These are phyloP conservation scores for Cosmorhoe ocellata DNA, from an alignment of 2,888 invertebrate genomes.

Conservation along the genomic window DNA sequence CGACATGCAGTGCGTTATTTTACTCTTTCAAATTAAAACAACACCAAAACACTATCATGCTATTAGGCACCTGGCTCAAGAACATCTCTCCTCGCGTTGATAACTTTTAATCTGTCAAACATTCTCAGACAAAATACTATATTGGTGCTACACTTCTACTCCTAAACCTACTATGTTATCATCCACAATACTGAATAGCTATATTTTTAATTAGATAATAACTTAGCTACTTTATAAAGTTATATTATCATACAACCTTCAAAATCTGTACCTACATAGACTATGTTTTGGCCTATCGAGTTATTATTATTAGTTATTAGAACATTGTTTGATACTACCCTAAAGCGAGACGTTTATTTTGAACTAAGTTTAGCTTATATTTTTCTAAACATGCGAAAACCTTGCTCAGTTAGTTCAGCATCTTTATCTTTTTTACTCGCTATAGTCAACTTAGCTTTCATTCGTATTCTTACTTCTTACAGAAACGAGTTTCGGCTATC, in stretches of 20 bases:
- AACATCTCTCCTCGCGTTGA: neutral
- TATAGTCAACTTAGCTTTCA: too few species aligned
- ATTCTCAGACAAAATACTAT: too few species aligned
- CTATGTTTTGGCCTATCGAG: slow-evolving; percentile 13
- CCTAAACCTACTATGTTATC: neutral
- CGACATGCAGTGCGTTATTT: too few species aligned
- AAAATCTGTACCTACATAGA: slow-evolving; percentile 9
- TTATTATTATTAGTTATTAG: neutral
- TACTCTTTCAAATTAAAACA: too few species aligned
- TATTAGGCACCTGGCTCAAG: neutral
- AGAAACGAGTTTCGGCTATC: too few species aligned
- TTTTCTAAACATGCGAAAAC: too few species aligned
- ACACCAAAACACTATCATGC: too few species aligned
- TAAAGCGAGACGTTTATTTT: neutral
- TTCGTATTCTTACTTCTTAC: too few species aligned
- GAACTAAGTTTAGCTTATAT: neutral
- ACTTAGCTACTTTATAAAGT: slow-evolving; percentile 6
- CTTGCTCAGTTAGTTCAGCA: too few species aligned
- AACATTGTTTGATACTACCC: neutral
- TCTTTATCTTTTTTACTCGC: too few species aligned
- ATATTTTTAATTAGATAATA: slow-evolving; percentile 4
- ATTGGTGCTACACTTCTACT: slow-evolving; percentile 12
- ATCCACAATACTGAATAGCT: slow-evolving; percentile 10
- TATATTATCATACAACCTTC: slow-evolving; percentile 3
- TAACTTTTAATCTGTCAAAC: slow-evolving; percentile 28